phyloP scores from a whole-genome alignment of 2,113 vertebrate genomes.

The Blennius ocellaris region DNA sequence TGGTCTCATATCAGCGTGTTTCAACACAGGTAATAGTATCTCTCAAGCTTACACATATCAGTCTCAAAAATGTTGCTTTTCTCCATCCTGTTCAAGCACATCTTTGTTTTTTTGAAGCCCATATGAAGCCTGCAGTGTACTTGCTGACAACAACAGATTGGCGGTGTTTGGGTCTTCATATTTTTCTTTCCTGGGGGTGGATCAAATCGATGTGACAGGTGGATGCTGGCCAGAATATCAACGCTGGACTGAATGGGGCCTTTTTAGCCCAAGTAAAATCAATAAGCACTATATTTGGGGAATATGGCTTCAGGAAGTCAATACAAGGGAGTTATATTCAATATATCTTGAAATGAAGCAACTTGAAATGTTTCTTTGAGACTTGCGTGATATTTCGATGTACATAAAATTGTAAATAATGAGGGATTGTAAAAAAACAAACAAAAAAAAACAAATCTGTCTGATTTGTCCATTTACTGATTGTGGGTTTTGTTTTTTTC shows the following conservation, averaged over 20 bases:
- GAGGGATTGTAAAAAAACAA: too few species aligned
- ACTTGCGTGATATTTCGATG: background rate
- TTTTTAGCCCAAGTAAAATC: conserved; percentile 15
- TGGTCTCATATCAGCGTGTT: background rate
- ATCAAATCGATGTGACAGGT: conserved; percentile 25
- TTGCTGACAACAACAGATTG: conserved; percentile 12
- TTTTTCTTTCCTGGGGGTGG: conserved; percentile 9
- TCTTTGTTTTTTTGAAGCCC: background rate
- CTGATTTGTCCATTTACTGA: conserved; percentile 10
- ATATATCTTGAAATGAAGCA: conserved; percentile 10
- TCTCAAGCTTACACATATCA: background rate
- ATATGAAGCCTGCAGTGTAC: background rate
- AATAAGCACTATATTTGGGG: conserved; percentile 27
- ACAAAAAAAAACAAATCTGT: too few species aligned
- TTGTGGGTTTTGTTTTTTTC: conserved; percentile 1
- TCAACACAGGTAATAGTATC: background rate
- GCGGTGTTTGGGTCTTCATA: conserved; percentile 19
- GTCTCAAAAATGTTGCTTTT: background rate
- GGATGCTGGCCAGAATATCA: conserved; percentile 38
- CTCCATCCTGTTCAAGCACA: background rate
- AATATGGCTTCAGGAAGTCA: conserved; percentile 20
- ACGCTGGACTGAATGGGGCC: conserved; percentile 15
- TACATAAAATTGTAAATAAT: conserved; percentile 11
- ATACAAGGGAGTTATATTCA: conserved; percentile 16
- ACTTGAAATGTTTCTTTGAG: conserved; percentile 5